Evolutionary conservation across 2,888 invertebrate species (phyloP), one percentile per base, ranked within the genome.

Genomic region (Apodemia duryi): DNA sequence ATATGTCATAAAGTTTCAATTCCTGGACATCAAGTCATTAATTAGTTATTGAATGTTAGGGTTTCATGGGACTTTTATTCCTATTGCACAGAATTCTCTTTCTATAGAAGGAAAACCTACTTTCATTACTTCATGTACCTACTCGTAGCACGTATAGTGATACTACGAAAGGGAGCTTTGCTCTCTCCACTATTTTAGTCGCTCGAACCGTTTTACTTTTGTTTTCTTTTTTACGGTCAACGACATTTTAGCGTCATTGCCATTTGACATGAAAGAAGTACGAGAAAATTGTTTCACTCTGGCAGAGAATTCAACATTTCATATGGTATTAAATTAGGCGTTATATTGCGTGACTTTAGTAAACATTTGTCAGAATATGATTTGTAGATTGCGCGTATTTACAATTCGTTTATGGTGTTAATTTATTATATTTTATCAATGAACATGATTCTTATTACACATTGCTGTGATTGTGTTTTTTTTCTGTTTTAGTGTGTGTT

Each of bases 211-310:
- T 76, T 75, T 77, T 67, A 65, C 66, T 67, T 65, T 63, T 69
- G 66, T 61, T 67, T 68, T 68, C 68, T 61, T 65, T 70, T 72
- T 71, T 74, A 69, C 84, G 85, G 88, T 86, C 87, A 86, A 86
- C 79, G 83, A 85, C 84, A 82, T 84, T 77, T 46, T 76, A 76
- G 75, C 77, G 77, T 78, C 80, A 84, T 82, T 82, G 80, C 84
- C 79, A 74, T 82, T 83, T 83, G 83, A 82, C 85, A 86, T 80
- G 84, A 85, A 85, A 83, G 79, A 79, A 83, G 78, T 73, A 75
- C 74, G 81, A 79, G 74, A 74, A 80, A 78, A 64, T 63, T 64
- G 65, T 62, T 46, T 57, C 60, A 51, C 9, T 46, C 57, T 32
- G 51, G 28, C 28, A 51, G 51, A 61, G 64, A 61, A 61, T 61